Evolutionary conservation across 2,888 invertebrate species (phyloP), one percentile per base, ranked within the genome.

Genomic region (Leptarthrus brevirostris): DNA sequence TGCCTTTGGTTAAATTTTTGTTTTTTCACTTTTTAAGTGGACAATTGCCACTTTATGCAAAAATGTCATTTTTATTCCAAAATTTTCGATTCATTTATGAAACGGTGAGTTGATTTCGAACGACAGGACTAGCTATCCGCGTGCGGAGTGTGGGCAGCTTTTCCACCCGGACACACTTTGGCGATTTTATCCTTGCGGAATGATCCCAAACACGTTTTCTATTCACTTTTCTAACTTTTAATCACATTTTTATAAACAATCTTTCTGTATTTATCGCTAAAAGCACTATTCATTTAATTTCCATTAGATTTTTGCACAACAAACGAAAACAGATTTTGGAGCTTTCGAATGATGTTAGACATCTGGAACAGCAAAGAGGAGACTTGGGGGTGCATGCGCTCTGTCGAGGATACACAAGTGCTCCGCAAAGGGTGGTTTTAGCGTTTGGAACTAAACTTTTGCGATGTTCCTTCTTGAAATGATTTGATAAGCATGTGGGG

Each of bases 11-110:
- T 24, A 44, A 40, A 64, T 44, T 64, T 14, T 44, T 24, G 22
- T 22, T 64, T n/a, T n/a, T 64, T 64, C 64, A 64, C 64, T 64
- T 64, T 44, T 47, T 20, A 64, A 64, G 64, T 47, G 24, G 44
- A 24, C 40, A 44, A 40, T 64, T 10, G n/a, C 64, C 64, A 47
- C 47, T 47, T 64, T 64, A 64, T 64, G 40, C 44, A 64, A 64
- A 64, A 44, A 44, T 47, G 22, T 64, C 40, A 64, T 47, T 64
- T 49, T 47, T 44, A 64, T 47, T 22, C n/a, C 14, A 47, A 64
- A 26, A 44, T 44, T 47, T 6, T 12, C 12, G 8, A 44, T 24
- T 64, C 44, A 64, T 64, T 40, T 24, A 44, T 47, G 36, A 64
- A n/a, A 64, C 40, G 36, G 44, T 8, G 14, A 64, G 8, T 20